Conservation (phyloP, 2,888 invertebrate genomes). For the Microctonus hyperodae region DNA sequence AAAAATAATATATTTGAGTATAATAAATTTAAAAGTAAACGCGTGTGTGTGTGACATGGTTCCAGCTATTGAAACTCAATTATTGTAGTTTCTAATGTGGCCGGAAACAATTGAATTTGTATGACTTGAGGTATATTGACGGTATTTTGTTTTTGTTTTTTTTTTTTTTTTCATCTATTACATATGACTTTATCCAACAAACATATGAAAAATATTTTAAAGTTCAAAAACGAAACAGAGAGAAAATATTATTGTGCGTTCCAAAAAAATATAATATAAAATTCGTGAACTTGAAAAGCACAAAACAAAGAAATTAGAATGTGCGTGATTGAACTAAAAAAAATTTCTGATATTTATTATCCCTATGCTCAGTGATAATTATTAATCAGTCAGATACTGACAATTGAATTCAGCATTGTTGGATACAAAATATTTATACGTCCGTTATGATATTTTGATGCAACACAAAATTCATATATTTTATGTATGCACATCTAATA, state of each 20-base stretch:
- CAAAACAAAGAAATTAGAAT: neutral
- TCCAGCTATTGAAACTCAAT: slow-evolving; percentile 37
- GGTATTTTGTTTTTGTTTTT: slow-evolving; percentile 23
- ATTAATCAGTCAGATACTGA: neutral
- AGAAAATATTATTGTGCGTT: neutral
- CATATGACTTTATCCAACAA: slow-evolving; percentile 1
- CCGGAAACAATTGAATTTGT: slow-evolving; percentile 37
- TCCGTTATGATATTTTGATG: slow-evolving; percentile 3
- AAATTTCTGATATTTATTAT: neutral
- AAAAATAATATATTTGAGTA: slow-evolving; percentile 43
- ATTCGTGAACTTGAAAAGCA: neutral
- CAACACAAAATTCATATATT: neutral
- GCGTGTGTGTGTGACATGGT: slow-evolving; percentile 40
- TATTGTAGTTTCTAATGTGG: slow-evolving; percentile 29
- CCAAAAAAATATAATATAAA: slow-evolving; percentile 13
- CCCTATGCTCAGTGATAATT: neutral
- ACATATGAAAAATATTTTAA: slow-evolving; percentile 26
- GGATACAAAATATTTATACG: neutral
- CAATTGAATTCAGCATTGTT: neutral
- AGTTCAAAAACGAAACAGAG: slow-evolving; percentile 19
- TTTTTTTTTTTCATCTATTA: slow-evolving; percentile 35
- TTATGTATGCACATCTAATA: no score
- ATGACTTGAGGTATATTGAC: slow-evolving; percentile 45
- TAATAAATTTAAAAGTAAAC: slow-evolving; percentile 48
- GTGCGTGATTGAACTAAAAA: neutral